These are phyloP conservation scores for Hydropotes inermis DNA, from an alignment of 2,113 vertebrate genomes.

Conservation along the genomic window DNA sequence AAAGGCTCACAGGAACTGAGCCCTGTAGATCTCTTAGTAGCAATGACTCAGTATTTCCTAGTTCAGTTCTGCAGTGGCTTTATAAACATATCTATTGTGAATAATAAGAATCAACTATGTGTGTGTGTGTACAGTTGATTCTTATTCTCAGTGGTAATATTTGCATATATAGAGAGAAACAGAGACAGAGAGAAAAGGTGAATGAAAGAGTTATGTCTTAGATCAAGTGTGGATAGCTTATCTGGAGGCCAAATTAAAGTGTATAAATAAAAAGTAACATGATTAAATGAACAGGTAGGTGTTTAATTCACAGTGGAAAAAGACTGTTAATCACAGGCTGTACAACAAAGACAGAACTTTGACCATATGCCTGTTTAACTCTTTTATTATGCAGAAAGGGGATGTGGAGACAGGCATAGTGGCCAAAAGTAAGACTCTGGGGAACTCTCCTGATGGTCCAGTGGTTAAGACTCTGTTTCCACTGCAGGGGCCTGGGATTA, in stretches of 20 bases:
- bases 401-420: not conserved
- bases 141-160: not conserved
- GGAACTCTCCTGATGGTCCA: not conserved
- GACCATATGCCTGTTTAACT: not conserved
- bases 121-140: not conserved
- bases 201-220: not conserved
- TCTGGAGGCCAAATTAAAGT: not conserved
- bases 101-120: not conserved
- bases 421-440: not conserved
- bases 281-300: not conserved
- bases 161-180: not conserved
- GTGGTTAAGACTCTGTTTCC: not conserved
- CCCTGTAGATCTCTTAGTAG: not conserved
- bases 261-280: slow-evolving; percentile 14
- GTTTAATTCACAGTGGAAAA: not conserved
- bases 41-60: not conserved
- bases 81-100: not conserved
- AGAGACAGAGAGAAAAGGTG: not conserved
- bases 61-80: not conserved
- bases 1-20: not conserved
- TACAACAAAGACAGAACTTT: not conserved
- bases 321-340: not conserved
- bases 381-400: not conserved
- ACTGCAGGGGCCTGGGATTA: not conserved
- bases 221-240: not conserved